A percentile compares a stretch with the other conserved stretches of the same genome.
Conservation (phyloP, 1,140 invertebrate genomes). For the Drosophila sproati region DNA sequence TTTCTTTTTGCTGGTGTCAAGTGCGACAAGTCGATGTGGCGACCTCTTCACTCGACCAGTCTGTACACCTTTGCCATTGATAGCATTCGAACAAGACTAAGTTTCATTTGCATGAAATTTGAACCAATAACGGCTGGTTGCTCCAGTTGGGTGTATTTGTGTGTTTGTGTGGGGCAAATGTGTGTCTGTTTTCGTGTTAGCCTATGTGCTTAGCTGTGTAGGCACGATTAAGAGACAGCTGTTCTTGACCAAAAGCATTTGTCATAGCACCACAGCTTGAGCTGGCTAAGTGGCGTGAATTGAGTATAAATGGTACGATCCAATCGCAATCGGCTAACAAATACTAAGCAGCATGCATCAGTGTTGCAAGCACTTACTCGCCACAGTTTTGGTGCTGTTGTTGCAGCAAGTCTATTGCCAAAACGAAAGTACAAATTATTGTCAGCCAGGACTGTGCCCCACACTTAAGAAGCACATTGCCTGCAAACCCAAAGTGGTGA, state of each 20-base stretch:
- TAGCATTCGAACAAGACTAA: conserved; percentile 54
- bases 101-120: conserved; percentile 46
- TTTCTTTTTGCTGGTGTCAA: conserved; percentile 50
- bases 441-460: conserved; percentile 44
- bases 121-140: conserved; percentile 48
- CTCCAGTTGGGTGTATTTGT: conserved; percentile 3
- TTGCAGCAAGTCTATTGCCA: conserved; percentile 13
- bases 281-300: conserved; percentile 10
- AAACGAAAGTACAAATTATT: conserved; percentile 45
- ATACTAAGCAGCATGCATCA: conserved; percentile 29
- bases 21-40: conserved; percentile 57
- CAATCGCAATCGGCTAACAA: conserved; percentile 11
- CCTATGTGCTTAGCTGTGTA: conserved; percentile 32
- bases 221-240: conserved; percentile 41
- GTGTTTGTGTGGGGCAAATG: conserved; percentile 4
- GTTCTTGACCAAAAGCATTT: conserved; percentile 61
- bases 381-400: conserved; percentile 11
- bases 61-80: conserved; percentile 68
- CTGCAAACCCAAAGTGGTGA: conserved; percentile 60
- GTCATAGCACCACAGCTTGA: conserved; percentile 29
- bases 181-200: conserved; percentile 25
- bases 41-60: conserved; percentile 37
- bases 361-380: conserved; percentile 12
- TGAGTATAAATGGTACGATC: conserved; percentile 47
- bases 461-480: conserved; percentile 54